These are phyloP conservation scores for Bubo bubo DNA, from an alignment of 2,113 vertebrate species.

Conservation along the genomic window DNA sequence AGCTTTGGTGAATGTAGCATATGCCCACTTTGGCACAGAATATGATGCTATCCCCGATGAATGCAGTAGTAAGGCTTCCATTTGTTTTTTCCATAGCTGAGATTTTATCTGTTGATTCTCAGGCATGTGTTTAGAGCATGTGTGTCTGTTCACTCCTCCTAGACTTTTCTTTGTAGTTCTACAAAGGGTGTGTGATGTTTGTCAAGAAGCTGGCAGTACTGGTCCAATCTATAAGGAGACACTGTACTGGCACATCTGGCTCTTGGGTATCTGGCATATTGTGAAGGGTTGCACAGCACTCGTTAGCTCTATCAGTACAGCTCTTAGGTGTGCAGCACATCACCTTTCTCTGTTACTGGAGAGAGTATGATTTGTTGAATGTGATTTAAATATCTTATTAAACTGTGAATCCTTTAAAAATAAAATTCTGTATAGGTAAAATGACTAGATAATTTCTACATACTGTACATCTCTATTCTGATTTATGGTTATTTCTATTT, in stretches of 20 bases:
- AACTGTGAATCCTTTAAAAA: neutral
- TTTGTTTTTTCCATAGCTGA: neutral
- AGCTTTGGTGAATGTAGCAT: neutral
- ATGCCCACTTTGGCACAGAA: neutral
- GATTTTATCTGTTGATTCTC: neutral
- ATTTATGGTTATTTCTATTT: conserved; percentile 60
- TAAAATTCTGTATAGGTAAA: neutral
- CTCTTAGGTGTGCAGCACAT: neutral
- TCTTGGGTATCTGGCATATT: neutral
- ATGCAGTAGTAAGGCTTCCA: neutral
- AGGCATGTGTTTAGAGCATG: neutral
- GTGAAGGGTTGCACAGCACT: neutral
- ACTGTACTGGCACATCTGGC: neutral
- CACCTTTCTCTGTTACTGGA: neutral
- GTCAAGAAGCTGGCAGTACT: neutral
- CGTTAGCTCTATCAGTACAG: neutral
- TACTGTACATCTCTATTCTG: conserved; percentile 35
- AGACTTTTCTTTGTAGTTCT: neutral
- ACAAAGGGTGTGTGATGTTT: neutral
- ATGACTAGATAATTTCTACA: conserved; percentile 35
- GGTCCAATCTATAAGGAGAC: neutral
- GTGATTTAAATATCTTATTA: conserved; percentile 29
- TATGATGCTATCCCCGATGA: neutral
- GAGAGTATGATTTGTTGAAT: neutral
- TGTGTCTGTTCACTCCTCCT: neutral